Percentiles rank a stretch among this genome's conserved stretches.
These are phyloP conservation scores for Adelphocoris suturalis DNA, from an alignment of 2,888 invertebrate species.

Conservation along the genomic window DNA sequence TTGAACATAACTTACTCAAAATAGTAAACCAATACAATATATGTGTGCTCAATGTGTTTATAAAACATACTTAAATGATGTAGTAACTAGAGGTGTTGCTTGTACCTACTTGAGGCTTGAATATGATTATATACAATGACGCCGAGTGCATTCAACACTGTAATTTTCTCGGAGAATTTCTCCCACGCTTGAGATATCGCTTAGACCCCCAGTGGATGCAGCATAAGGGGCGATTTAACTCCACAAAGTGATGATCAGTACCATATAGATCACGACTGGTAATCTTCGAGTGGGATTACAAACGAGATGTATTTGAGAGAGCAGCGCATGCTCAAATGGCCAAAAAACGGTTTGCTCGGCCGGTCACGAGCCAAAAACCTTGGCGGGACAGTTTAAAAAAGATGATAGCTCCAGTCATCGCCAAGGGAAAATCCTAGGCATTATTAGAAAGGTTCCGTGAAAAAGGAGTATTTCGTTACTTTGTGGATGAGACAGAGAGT, in stretches of 20 bases:
- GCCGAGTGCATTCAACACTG: not conserved
- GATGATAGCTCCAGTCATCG: conserved; percentile 53
- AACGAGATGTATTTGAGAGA: not conserved
- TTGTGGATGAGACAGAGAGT: conserved; percentile 11
- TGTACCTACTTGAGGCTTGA: too few species aligned
- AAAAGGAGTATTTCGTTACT: conserved; percentile 50
- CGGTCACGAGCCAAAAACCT: conserved; percentile 55
- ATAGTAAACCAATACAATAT: too few species aligned
- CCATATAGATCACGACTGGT: conserved; percentile 56
- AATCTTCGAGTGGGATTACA: conserved; percentile 31
- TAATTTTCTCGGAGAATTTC: not conserved
- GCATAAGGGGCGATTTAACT: not conserved
- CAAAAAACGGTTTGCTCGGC: conserved; percentile 28
- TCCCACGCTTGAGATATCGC: not conserved
- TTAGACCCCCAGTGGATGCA: not conserved
- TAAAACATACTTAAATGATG: too few species aligned
- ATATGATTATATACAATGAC: too few species aligned
- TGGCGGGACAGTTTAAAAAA: conserved; percentile 62
- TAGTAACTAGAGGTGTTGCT: too few species aligned
- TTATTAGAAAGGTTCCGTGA: conserved; percentile 61
- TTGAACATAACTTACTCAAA: too few species aligned
- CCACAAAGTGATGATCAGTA: conserved; percentile 13
- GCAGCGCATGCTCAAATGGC: conserved; percentile 9
- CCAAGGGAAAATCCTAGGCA: conserved; percentile 43
- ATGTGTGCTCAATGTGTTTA: too few species aligned